Conservation (phyloP, 2,113 vertebrate species). For the Saguinus imperator region DNA sequence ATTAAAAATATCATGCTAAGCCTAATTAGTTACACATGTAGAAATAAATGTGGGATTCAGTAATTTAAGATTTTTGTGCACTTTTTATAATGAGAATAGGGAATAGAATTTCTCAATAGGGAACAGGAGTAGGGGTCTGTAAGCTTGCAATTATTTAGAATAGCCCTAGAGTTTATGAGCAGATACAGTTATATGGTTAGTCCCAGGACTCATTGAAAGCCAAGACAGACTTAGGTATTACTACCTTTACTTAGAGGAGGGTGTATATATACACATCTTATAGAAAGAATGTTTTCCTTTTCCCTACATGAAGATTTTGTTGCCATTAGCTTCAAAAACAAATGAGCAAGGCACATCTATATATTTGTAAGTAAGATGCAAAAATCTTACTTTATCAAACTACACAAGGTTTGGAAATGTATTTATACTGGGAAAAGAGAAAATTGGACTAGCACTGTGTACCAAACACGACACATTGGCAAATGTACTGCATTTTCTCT, state of each 20-base stretch:
- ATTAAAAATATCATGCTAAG: neutral
- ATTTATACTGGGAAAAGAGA: slow-evolving; percentile 22
- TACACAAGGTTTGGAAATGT: slow-evolving; percentile 8
- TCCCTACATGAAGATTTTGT: neutral
- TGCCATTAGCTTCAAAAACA: slow-evolving; percentile 50
- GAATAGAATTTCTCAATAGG: slow-evolving; percentile 61
- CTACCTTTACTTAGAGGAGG: neutral
- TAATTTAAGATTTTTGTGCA: slow-evolving; percentile 60
- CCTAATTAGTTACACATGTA: slow-evolving; percentile 69
- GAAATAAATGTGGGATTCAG: slow-evolving; percentile 46
- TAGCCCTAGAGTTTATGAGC: slow-evolving; percentile 40
- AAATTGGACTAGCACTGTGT: neutral
- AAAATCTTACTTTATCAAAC: neutral
- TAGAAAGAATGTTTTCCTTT: slow-evolving; percentile 21
- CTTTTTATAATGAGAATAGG: slow-evolving; percentile 59
- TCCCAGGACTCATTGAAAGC: neutral
- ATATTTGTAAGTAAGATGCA: neutral
- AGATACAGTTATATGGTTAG: neutral
- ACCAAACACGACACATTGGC: neutral
- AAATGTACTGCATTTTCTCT: neutral
- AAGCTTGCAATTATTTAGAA: slow-evolving; percentile 15
- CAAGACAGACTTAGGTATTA: neutral
- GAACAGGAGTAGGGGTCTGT: neutral
- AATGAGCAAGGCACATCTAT: neutral
- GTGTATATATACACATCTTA: too few species aligned